Conservation (phyloP, 1,140 invertebrate species). For the Formica selysi region DNA sequence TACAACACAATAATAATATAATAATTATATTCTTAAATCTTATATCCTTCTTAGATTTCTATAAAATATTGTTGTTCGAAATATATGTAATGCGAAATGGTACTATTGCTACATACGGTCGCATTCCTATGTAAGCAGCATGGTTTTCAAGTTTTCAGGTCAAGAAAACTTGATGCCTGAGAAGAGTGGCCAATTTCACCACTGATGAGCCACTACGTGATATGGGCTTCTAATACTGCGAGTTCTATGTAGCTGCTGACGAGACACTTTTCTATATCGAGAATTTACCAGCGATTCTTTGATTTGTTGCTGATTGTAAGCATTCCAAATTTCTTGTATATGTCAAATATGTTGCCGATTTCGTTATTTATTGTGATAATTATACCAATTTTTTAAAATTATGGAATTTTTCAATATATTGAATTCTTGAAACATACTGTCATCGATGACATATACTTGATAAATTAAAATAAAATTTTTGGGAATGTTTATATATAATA, state of each 20-base stretch:
- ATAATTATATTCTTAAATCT: background rate
- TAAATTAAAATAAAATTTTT: background rate
- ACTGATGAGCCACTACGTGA: conserved; percentile 76
- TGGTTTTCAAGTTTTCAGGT: conserved; percentile 74
- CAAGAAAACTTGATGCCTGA: conserved; percentile 75
- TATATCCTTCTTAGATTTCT: background rate
- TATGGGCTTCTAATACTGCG: conserved; percentile 74
- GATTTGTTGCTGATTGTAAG: conserved; percentile 58
- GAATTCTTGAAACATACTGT: background rate
- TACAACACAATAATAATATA: background rate
- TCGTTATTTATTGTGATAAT: background rate
- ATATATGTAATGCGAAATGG: background rate
- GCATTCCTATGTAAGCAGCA: conserved; percentile 41
- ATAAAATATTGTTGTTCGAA: background rate
- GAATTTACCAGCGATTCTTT: conserved; percentile 50
- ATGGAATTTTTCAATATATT: background rate
- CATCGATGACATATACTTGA: background rate
- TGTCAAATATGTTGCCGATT: background rate
- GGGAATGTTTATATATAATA: background rate
- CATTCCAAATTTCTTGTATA: conserved; percentile 28
- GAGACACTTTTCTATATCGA: conserved; percentile 51
- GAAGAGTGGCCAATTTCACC: conserved; percentile 73
- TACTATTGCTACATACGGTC: background rate
- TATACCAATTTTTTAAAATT: background rate
- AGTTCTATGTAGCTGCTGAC: conserved; percentile 64